Base-by-base conservation (phyloP, 2,797 vertebrate species). In the Oryzias dopingdopingensis region DNA sequence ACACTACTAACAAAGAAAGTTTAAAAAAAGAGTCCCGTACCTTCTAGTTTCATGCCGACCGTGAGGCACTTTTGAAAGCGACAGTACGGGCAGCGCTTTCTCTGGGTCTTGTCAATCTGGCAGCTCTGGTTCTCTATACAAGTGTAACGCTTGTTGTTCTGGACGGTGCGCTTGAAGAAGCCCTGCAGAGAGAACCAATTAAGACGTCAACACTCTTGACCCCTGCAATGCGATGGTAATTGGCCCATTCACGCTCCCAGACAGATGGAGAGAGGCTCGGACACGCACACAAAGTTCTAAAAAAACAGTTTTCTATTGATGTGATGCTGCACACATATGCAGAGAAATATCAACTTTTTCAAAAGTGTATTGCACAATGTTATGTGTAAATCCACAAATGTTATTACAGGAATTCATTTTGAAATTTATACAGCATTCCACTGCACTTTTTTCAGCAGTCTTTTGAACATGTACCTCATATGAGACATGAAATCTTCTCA, bases 111-210 rank as follows among this genome's bases (percentile, higher is more conserved):
- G 92, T 99, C 97, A 87, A 99, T 99, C 89, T 97, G 96, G 91
- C 97, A 99, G 90, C 94, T 98, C 93, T 99, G 97, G 90, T 97
- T 99, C 91, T 99, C 97, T 92, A 99, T 99, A 80, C 97, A 99
- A 14, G 97, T 99, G 93, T 99, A 99, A 92, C 96, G 95, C 88
- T 99, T 99, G 90, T 99, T 98, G 92, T 99, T 99, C 91, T 99
- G 97, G 84, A 99, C 97, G 42, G 97, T 99, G 87, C 97, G 93
- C 88, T 99, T 99, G 93, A 99, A 98, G 93, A 98, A 99, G 15
- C 97, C 97, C 97, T 99, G 84, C 49, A 74, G 90, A 86, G 83
- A 83, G 83, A 93, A 86, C 65, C 83, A 86, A 88, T 90, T 88
- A 86, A 91, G 87, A 92, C 82, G 87, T 92, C 91, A 92, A 90